These are phyloP conservation scores for Thunnus albacares DNA, from an alignment of 2,797 vertebrate species.

Conservation along the genomic window DNA sequence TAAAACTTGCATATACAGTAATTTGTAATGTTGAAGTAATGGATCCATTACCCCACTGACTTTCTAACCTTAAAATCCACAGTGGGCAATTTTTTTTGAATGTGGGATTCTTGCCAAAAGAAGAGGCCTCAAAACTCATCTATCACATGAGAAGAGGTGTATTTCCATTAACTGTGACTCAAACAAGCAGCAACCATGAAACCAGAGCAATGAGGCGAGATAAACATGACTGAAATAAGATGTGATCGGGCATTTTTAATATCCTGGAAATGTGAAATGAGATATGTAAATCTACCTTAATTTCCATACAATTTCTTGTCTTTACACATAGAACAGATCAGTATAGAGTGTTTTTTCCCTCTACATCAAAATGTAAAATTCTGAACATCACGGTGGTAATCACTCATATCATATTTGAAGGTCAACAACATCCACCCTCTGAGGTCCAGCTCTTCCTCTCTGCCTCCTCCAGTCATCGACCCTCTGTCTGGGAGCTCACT, in stretches of 20 bases:
- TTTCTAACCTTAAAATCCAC: background rate
- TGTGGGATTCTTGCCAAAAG: background rate
- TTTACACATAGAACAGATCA: background rate
- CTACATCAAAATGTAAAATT: background rate
- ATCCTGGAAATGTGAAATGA: background rate
- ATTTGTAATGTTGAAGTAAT: background rate
- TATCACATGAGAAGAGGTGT: background rate
- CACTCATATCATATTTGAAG: too few relatives aligned
- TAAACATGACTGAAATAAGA: background rate
- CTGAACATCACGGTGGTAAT: too few relatives aligned
- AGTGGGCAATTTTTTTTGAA: background rate
- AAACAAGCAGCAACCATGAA: slow-evolving; percentile 12
- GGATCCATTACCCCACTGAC: background rate
- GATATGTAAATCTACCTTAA: background rate
- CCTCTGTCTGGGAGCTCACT: too few relatives aligned
- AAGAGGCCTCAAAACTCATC: background rate
- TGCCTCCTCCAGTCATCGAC: too few relatives aligned
- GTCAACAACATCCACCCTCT: too few relatives aligned
- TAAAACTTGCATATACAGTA: background rate
- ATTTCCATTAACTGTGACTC: background rate
- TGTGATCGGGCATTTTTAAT: background rate
- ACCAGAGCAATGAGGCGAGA: background rate
- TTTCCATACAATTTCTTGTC: background rate
- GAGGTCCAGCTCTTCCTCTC: too few relatives aligned
- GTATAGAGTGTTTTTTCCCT: background rate